phyloP scores from a whole-genome alignment of 2,888 invertebrate genomes.

The Lithodes maja region DNA sequence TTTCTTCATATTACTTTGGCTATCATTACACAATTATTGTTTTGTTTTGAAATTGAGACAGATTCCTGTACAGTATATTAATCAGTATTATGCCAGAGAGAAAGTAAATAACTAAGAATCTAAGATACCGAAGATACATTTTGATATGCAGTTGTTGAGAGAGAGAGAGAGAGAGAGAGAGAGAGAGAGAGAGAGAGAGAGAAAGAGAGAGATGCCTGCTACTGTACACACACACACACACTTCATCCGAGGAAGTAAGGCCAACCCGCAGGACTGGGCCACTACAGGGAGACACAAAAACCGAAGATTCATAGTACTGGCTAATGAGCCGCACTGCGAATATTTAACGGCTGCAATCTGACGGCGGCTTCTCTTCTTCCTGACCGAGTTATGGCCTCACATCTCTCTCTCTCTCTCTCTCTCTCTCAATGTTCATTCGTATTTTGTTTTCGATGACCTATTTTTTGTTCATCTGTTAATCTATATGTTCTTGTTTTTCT shows the following conservation, averaged over 20 bases:
- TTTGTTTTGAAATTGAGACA: too few species aligned
- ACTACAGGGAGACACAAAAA: not conserved
- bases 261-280: not conserved
- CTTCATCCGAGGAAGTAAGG: not conserved
- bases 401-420: not conserved
- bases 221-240: not conserved
- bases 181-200: not conserved
- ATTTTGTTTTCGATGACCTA: too few species aligned
- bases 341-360: not conserved
- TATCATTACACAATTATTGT: too few species aligned
- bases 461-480: too few species aligned
- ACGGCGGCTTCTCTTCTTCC: constrained; percentile 1
- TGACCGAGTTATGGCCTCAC: not conserved
- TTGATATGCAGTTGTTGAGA: not conserved
- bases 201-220: not conserved
- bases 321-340: not conserved
- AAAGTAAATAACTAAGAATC: not conserved
- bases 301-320: not conserved
- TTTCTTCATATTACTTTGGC: too few species aligned
- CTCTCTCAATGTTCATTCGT: too few species aligned
- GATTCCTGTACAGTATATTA: too few species aligned
- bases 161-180: not conserved
- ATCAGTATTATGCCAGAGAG: not conserved
- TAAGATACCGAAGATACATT: not conserved
- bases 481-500: too few species aligned